Evolutionary conservation across 2,888 invertebrate genomes (phyloP).

Genomic region (Creontiades dilutus): DNA sequence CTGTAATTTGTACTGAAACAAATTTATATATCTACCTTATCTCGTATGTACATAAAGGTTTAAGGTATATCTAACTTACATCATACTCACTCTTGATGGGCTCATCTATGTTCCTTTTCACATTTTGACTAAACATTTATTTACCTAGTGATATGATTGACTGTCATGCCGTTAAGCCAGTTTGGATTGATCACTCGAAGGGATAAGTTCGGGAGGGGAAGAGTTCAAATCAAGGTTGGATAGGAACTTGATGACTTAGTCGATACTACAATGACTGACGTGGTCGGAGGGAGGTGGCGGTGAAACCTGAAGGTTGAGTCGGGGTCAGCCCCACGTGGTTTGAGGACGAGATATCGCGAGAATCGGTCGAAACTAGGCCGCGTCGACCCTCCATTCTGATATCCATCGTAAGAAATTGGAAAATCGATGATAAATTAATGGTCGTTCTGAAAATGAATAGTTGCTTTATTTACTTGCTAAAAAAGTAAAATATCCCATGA

Average conservation of each 20-base stretch:
- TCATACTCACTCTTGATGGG: too few species aligned
- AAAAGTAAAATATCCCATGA: too few species aligned
- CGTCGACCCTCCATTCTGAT: neutral
- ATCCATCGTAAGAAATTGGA: neutral
- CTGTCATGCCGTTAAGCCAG: neutral
- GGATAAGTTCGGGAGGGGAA: neutral
- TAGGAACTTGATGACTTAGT: slow-evolving; percentile 23
- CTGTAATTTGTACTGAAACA: too few species aligned
- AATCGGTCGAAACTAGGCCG: neutral
- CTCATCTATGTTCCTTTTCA: too few species aligned
- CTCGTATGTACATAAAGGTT: too few species aligned
- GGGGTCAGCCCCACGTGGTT: neutral
- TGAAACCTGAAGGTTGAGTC: neutral
- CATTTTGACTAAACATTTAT: too few species aligned
- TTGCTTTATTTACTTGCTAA: too few species aligned
- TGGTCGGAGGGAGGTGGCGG: neutral
- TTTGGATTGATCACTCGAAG: slow-evolving; percentile 9
- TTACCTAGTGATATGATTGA: too few species aligned
- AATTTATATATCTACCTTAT: too few species aligned
- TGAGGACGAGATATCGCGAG: neutral
- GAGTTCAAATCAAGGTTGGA: slow-evolving; percentile 8
- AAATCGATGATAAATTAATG: neutral
- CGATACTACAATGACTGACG: slow-evolving; percentile 25
- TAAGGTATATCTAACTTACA: too few species aligned
- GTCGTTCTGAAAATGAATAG: neutral